Base-by-base conservation (phyloP, 2,113 vertebrate genomes). In the Buteo buteo region DNA sequence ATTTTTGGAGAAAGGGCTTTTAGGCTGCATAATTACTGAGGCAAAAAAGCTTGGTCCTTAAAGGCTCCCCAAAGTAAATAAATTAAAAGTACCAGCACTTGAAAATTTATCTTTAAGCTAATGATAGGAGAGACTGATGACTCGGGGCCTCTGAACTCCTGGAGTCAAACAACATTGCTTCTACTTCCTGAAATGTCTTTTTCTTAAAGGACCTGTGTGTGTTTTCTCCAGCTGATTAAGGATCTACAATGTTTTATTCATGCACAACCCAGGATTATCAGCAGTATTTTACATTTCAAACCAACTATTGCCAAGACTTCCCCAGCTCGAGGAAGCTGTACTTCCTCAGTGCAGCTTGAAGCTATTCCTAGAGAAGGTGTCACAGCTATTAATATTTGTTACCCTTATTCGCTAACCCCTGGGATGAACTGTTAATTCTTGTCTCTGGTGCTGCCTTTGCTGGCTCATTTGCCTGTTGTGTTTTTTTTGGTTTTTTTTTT, bases 161-260 rank as follows among this genome's bases (percentile, higher is more conserved):
- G 26, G 62, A 94, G 77, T 66, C 86, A 88, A 95, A 94, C 76
- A 91, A 58, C 71, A 80, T 82, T 38, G 70, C 32, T 86, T 82
- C 58, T 79, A 10, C 84, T 89, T 94, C 86, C 81, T 94, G 62
- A 94, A 85, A 92, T 45, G 40, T 28, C 73, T 79, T 89, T 87
- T 93, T 49, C 78, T 85, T 91, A 85, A 62, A 94, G 45, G 73
- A 94, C 71, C 40, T 71, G 55, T 6, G 13, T 70, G 58, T 73
- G 58, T 81, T 95, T 91, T 89, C 84, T 91, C 20, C 49, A 80
- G 61, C 38, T 93, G 78, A 91, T 95, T 82, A 93, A 72, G 66
- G 66, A 67, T 80, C 88, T 85, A 72, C 52, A 49, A 79, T 92
- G 81, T 96, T 97, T 93, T 97, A 97, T 94, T 96, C 94, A 94